Conservation (phyloP, 2,888 invertebrate genomes). For the Ctenicera cuprea region DNA sequence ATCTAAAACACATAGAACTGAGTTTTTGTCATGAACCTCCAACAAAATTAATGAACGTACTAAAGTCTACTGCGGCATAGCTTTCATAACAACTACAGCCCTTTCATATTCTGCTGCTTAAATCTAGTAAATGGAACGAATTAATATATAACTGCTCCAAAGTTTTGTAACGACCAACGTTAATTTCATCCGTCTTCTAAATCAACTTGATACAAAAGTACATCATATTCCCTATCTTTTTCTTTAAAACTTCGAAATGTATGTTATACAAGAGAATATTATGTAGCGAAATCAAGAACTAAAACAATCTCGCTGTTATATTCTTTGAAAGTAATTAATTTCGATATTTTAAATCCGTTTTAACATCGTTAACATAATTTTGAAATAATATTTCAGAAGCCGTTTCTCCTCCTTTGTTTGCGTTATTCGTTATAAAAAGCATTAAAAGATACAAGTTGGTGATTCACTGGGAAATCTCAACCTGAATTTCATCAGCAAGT, state of each 20-base stretch:
- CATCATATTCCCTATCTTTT: too few relatives aligned
- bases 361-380: too few relatives aligned
- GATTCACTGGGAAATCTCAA: background rate
- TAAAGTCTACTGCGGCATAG: background rate
- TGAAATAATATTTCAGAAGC: too few relatives aligned
- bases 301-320: too few relatives aligned
- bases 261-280: too few relatives aligned
- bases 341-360: too few relatives aligned
- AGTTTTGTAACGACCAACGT: background rate
- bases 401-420: too few relatives aligned
- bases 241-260: too few relatives aligned
- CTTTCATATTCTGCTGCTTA: background rate
- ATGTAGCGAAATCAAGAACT: too few relatives aligned
- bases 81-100: constrained; percentile 1
- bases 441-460: background rate
- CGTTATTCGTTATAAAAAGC: background rate
- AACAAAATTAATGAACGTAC: background rate
- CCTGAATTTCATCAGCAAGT: constrained; percentile 26
- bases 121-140: background rate
- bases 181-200: background rate
- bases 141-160: background rate
- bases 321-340: too few relatives aligned
- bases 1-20: background rate
- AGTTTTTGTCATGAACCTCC: background rate
- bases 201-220: too few relatives aligned